Evolutionary conservation across 2,888 invertebrate species (phyloP), one percentile per base, ranked within the genome.

Genomic region (Loripinus fragilis): DNA sequence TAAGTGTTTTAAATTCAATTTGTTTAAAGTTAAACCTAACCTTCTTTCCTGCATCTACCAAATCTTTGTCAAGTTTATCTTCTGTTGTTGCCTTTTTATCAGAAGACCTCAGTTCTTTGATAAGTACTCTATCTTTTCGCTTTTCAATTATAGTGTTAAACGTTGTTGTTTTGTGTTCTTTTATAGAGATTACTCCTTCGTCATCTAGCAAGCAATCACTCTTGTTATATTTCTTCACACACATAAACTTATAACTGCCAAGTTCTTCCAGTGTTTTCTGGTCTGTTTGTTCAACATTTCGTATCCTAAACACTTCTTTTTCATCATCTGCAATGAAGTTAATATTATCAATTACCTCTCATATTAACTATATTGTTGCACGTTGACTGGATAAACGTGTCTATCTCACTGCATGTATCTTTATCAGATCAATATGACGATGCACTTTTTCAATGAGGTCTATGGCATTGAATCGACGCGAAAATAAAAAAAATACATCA

Each of bases 231-330:
- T 76, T 83, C 78, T 86, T 85, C 25, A 83, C 79, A 28, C 80
- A 76, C n/a, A 86, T 74, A 50, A 85, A 85, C 67, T 86, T 83
- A 33, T 81, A 72, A 45, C 69, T 71, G 8, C 81, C 81, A 20
- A 81, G 81, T 2, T 66, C 68, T 55, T 83, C 71, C 7, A 83
- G 72, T 3, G 76, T 79, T 45, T 72, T 72, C 25, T 33, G 25
- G 48, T 81, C 76, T 3, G 78, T 83, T 33, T 81, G 78, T 30
- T 35, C 65, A 12, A 74, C 74, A 70, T 73, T 74, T 10, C 77
- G 73, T 17, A 73, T 78, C 74, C 84, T 50, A 42, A 84, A 84
- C 1, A 81, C 75, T 12, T 65, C 69, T 15, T 52, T 52, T 17
- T 81, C 48, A 12, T 38, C 45, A 48, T 41, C 78, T 78, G 67